Evolutionary conservation across 2,113 vertebrate genomes (phyloP).

Genomic region (Willisornis vidua): DNA sequence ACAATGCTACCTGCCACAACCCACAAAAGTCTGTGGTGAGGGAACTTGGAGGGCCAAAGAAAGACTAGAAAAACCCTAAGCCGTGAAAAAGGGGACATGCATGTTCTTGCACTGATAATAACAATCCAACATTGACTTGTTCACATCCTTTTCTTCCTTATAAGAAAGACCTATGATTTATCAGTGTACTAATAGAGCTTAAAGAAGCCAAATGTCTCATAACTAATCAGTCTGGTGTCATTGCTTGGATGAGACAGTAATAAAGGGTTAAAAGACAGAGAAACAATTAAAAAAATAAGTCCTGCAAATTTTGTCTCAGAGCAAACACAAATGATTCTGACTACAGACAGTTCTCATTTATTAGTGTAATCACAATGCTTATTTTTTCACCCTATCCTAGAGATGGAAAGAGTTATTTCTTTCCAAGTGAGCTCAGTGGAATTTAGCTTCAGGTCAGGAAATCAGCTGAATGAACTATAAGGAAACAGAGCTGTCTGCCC

Average conservation of each 20-base stretch:
- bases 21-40: not conserved
- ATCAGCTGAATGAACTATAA: not conserved
- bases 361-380: not conserved
- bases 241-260: not conserved
- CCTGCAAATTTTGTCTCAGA: not conserved
- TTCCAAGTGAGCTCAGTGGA: not conserved
- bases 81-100: not conserved
- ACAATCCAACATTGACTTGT: not conserved
- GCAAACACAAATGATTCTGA: not conserved
- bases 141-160: not conserved
- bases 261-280: not conserved
- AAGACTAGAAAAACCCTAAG: not conserved
- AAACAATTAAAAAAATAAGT: not conserved
- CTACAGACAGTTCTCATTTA: not conserved
- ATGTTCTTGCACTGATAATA: not conserved
- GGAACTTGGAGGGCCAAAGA: not conserved
- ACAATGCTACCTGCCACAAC: not conserved
- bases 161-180: not conserved
- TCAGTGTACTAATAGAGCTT: not conserved
- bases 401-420: not conserved
- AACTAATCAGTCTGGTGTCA: not conserved
- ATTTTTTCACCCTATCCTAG: not conserved
- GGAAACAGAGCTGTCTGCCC: not conserved
- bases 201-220: not conserved
- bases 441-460: conserved; percentile 2